Evolutionary conservation across 2,797 vertebrate species (phyloP), one percentile per base, ranked within the genome.

Genomic region (Hozukius guyotensis): DNA sequence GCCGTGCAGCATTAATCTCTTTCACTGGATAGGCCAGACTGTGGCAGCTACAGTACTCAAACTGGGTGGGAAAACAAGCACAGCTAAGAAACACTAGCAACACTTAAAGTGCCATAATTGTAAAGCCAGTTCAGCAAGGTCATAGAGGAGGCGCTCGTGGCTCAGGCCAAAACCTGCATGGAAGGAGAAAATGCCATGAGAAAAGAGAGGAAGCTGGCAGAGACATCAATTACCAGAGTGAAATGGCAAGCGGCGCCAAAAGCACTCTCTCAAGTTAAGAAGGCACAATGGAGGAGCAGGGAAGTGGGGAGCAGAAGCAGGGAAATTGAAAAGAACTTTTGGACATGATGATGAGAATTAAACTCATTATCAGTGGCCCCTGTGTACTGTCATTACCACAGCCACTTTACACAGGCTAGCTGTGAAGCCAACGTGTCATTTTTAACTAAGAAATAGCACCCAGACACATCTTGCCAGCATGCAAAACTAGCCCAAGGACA

Each of bases 151-250:
- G 25, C 18, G 22, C 8, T 73, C 25, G 56, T 71, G 36, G 49
- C 42, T 56, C 34, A 11, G 34, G n/a, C 18, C 67, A 63, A 82
- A 86, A 77, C 34, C 31, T 73, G n/a, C 52, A 29, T 24, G 29
- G 59, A 12, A 42, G 63, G 67, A 64, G 18, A 76, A 72, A 79
- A 81, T 71, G 25, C 34, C 5, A 29, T 6, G 49, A 72, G 46
- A 84, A 60, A 61, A 24, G 67, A 24, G 67, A 73, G 77, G 75
- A 75, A 84, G 71, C 69, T 81, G 77, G 62, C 64, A 64, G 62
- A 73, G 60, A 67, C 25, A 5, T 42, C 38, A 79, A 25, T 85
- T 83, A 87, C 53, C 61, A 27, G 53, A 71, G 22, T 46, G 20
- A 86, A 84, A 59, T 25, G 12, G 8, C 24, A 64, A 38, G 65